Percentiles rank a stretch among this genome's conserved stretches.
Evolutionary conservation across 2,113 vertebrate genomes (phyloP).

Genomic region (Silurus asotus): DNA sequence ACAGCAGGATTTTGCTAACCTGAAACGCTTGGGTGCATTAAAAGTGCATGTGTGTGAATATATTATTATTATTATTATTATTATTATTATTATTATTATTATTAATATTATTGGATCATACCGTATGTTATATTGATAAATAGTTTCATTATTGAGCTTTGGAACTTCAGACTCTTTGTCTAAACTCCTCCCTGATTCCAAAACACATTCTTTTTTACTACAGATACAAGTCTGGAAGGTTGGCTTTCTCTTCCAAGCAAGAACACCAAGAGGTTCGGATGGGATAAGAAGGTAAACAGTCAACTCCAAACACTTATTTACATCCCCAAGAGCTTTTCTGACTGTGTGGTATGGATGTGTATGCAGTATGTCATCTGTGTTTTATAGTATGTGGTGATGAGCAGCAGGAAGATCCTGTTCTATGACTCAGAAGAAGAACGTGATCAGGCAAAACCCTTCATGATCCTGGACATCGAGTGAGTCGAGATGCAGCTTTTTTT

Average conservation of each 20-base stretch:
- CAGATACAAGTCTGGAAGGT: constrained; percentile 88
- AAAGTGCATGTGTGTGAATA: too few relatives aligned
- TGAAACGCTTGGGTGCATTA: neutral
- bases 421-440: constrained; percentile 91
- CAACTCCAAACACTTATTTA: neutral
- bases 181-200: neutral
- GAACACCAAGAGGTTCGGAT: constrained; percentile 95
- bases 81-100: too few relatives aligned
- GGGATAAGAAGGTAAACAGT: constrained; percentile 90
- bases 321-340: neutral
- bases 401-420: constrained; percentile 98
- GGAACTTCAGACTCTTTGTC: neutral
- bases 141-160: neutral
- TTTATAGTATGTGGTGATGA: constrained; percentile 89
- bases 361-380: neutral
- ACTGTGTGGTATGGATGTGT: neutral
- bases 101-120: too few relatives aligned
- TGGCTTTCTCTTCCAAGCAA: constrained; percentile 90
- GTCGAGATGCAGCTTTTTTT: constrained; percentile 59
- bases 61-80: too few relatives aligned
- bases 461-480: constrained; percentile 97
- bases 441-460: constrained; percentile 91
- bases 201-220: constrained; percentile 35
- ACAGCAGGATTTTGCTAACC: too few relatives aligned
- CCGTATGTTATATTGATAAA: neutral